These are phyloP conservation scores for Augochlora pura DNA, from an alignment of 1,140 invertebrate genomes.

Conservation along the genomic window DNA sequence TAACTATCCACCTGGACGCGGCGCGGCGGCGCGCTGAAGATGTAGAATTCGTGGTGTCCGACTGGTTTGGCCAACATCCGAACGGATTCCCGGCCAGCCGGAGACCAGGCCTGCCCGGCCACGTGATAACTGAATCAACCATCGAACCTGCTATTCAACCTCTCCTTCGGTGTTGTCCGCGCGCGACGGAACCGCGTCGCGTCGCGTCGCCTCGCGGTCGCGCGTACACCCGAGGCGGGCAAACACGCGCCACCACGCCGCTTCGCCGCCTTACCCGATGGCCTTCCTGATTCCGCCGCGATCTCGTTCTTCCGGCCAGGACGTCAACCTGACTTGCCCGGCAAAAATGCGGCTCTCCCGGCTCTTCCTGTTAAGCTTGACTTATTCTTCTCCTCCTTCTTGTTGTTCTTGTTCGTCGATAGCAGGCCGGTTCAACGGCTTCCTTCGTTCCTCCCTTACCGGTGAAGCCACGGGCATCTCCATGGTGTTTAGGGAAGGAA, in stretches of 20 bases:
- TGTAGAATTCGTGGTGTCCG: slow-evolving; percentile 63
- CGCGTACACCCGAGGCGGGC: too few relatives aligned
- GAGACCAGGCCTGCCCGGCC: neutral
- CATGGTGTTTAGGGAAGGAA: slow-evolving; percentile 22
- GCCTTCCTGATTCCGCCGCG: slow-evolving; percentile 39
- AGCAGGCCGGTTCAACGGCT: slow-evolving; percentile 30
- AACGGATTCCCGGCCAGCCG: slow-evolving; percentile 9
- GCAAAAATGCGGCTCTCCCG: slow-evolving; percentile 43
- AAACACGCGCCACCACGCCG: neutral
- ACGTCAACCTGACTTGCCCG: slow-evolving; percentile 43
- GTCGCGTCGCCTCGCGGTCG: too few relatives aligned
- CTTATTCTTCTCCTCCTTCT: slow-evolving; percentile 1
- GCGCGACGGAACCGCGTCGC: too few relatives aligned
- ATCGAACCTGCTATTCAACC: slow-evolving; percentile 54
- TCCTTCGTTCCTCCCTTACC: neutral
- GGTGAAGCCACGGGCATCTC: neutral
- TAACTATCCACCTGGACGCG: slow-evolving; percentile 58
- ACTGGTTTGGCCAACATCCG: slow-evolving; percentile 57
- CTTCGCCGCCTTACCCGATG: slow-evolving; percentile 19
- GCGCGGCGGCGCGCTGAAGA: slow-evolving; percentile 22
- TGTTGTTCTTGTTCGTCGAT: neutral
- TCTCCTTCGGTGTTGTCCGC: too few relatives aligned
- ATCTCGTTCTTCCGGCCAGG: slow-evolving; percentile 50
- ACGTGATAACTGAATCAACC: slow-evolving; percentile 59
- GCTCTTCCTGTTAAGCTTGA: slow-evolving; percentile 28